Conservation (phyloP, 2,113 vertebrate genomes). For the Felis chaus region DNA sequence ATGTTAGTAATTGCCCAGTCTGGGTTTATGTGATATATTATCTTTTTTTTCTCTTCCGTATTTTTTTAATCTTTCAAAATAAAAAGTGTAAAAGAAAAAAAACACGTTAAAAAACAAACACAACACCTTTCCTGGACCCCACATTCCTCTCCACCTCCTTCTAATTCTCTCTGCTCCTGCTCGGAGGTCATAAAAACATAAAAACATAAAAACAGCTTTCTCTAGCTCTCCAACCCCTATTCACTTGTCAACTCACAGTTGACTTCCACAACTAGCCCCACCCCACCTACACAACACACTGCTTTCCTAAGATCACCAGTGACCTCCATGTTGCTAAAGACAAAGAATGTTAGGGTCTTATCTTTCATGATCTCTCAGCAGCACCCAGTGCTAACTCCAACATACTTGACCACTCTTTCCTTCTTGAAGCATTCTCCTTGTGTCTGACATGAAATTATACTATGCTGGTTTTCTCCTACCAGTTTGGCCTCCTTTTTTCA, state of each 20-base stretch:
- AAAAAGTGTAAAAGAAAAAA: neutral
- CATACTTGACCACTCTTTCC: neutral
- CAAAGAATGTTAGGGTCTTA: neutral
- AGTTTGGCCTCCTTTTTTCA: neutral
- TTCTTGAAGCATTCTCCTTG: neutral
- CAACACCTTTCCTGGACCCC: neutral
- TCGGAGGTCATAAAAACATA: neutral
- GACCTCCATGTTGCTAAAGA: neutral
- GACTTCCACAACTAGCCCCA: neutral
- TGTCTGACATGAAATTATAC: neutral
- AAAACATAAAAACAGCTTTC: neutral
- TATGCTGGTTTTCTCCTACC: neutral
- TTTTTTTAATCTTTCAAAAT: neutral
- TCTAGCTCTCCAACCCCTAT: neutral
- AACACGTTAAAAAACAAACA: neutral
- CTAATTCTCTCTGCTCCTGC: neutral
- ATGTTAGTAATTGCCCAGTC: neutral
- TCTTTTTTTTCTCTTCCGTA: neutral
- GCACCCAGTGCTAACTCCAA: neutral
- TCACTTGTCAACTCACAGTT: neutral
- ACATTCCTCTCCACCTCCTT: neutral
- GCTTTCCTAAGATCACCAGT: neutral
- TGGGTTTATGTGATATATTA: neutral
- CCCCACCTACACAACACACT: neutral
- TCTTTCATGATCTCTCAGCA: neutral